Conservation (phyloP, 2,888 invertebrate genomes). For the Tyria jacobaeae region DNA sequence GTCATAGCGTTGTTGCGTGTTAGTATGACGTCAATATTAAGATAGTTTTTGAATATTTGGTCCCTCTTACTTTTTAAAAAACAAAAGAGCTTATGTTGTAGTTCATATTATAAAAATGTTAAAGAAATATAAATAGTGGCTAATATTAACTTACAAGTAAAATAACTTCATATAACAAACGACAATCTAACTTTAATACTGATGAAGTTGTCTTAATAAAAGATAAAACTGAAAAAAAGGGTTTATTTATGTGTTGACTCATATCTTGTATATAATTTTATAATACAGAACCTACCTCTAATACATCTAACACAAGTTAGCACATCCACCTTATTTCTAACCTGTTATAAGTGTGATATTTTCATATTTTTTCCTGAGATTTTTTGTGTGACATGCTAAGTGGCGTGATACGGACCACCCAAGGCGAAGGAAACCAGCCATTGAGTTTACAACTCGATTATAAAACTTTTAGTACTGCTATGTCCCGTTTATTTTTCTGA, state of each 20-base stretch:
- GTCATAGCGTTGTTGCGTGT: background rate
- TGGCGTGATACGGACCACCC: slow-evolving; percentile 82
- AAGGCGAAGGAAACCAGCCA: slow-evolving; percentile 57
- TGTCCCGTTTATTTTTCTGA: background rate
- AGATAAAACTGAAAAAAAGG: too few species aligned
- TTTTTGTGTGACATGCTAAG: slow-evolving; percentile 83
- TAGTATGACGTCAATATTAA: background rate
- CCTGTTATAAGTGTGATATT: slow-evolving; percentile 75
- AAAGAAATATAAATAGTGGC: background rate
- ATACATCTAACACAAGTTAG: slow-evolving; percentile 9
- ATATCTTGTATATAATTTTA: too few species aligned
- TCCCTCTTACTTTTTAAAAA: too few species aligned
- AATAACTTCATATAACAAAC: too few species aligned
- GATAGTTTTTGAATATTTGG: background rate
- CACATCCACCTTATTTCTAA: slow-evolving; percentile 60
- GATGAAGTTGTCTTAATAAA: too few species aligned
- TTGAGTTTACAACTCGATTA: slow-evolving; percentile 34
- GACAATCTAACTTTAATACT: too few species aligned
- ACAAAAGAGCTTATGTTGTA: background rate
- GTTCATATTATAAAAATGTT: background rate
- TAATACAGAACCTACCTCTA: background rate
- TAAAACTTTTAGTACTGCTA: slow-evolving; percentile 44
- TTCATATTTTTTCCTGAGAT: slow-evolving; percentile 82
- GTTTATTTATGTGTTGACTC: too few species aligned
- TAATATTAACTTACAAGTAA: too few species aligned